Evolutionary conservation across 2,113 vertebrate genomes (phyloP).

Genomic region (Butastur rufipennis): DNA sequence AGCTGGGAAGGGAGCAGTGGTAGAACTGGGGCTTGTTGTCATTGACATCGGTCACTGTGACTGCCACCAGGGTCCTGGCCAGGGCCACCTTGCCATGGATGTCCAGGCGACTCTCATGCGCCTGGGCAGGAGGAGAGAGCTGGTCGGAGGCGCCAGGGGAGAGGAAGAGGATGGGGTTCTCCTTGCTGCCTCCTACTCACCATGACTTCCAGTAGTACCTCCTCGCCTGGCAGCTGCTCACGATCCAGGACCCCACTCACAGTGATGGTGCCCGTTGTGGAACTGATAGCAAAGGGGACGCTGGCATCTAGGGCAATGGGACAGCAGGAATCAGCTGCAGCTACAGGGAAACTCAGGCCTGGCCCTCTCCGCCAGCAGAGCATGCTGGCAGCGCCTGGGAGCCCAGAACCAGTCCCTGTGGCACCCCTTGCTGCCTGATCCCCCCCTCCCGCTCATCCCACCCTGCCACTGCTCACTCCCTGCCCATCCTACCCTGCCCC

Average conservation of each 20-base stretch:
- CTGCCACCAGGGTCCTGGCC: constrained; percentile 59
- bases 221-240: constrained; percentile 69
- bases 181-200: constrained; percentile 67
- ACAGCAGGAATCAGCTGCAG: not conserved
- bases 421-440: not conserved
- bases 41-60: constrained; percentile 82
- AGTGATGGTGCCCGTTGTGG: constrained; percentile 66
- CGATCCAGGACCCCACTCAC: constrained; percentile 76
- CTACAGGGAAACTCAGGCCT: not conserved
- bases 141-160: not conserved
- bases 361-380: not conserved
- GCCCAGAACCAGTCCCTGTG: not conserved
- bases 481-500: not conserved
- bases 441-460: not conserved
- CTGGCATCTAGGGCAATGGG: constrained; percentile 49
- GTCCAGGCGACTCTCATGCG: constrained; percentile 51
- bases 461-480: not conserved
- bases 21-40: constrained; percentile 88
- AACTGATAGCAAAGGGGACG: constrained; percentile 70
- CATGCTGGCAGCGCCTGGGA: not conserved
- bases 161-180: not conserved
- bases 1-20: constrained; percentile 68
- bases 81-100: constrained; percentile 27
- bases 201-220: constrained; percentile 74
- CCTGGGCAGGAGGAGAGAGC: constrained; percentile 40